These are phyloP conservation scores for Caiman crocodilus DNA, from an alignment of 2,797 vertebrate genomes.

Conservation along the genomic window DNA sequence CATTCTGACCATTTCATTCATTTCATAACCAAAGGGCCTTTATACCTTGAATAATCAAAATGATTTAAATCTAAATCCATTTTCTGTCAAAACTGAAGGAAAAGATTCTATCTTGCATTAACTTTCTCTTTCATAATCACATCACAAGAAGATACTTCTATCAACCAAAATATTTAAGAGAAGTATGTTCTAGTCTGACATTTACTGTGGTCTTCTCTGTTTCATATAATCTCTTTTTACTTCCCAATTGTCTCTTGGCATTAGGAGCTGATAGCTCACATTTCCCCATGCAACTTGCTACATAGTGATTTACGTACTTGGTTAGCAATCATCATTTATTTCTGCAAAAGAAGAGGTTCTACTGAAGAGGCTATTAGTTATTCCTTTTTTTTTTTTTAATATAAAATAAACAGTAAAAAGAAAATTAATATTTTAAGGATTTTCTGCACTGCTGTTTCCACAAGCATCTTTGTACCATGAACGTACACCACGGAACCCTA, in stretches of 20 bases:
- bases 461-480: rapidly evolving
- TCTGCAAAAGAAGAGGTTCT: background rate
- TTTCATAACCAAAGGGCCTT: background rate
- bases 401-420: background rate
- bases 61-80: background rate
- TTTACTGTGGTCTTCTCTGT: conserved; percentile 48
- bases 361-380: background rate
- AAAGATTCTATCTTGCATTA: conserved; percentile 34
- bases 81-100: background rate
- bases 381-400: background rate
- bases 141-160: background rate
- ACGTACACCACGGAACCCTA: background rate
- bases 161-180: background rate
- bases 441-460: background rate
- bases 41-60: background rate
- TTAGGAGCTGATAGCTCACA: background rate
- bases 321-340: background rate
- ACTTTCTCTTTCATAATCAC: conserved; percentile 49
- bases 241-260: background rate
- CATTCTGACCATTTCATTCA: too few species aligned
- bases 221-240: conserved; percentile 30
- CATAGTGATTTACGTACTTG: background rate
- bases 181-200: conserved; percentile 49
- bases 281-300: background rate
- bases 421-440: background rate